Evolutionary conservation across 2,797 vertebrate genomes (phyloP).

Genomic region (Ceyx erithaca): DNA sequence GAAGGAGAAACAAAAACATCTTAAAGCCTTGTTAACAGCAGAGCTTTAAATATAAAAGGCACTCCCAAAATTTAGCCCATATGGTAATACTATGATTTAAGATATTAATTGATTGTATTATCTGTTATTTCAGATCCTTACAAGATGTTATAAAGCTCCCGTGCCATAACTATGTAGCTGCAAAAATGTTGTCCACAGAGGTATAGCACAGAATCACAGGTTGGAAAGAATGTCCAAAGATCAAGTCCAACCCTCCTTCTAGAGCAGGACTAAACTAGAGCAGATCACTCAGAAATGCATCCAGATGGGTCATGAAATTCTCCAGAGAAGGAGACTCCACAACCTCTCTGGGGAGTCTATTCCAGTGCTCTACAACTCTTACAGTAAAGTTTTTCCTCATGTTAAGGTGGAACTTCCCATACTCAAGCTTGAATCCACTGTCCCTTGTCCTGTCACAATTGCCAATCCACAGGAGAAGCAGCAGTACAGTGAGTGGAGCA

Average conservation of each 20-base stretch:
- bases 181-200: neutral
- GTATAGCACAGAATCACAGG: too few species aligned
- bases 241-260: too few species aligned
- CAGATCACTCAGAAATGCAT: too few species aligned
- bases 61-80: neutral
- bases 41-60: neutral
- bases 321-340: too few species aligned
- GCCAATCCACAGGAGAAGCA: neutral
- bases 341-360: too few species aligned
- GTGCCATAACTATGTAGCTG: neutral
- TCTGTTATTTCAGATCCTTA: neutral
- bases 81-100: neutral
- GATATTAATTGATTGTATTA: neutral
- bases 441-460: neutral
- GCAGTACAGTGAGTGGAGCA: neutral
- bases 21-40: neutral
- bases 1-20: constrained; percentile 20
- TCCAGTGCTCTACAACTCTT: too few species aligned
- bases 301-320: too few species aligned
- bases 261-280: too few species aligned
- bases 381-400: too few species aligned
- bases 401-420: too few species aligned
- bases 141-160: neutral
- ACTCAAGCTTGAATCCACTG: too few species aligned
- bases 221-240: too few species aligned